Percentiles rank a stretch among this genome's conserved stretches.
Evolutionary conservation across 2,888 invertebrate genomes (phyloP).

Genomic region (Cerastoderma edule): DNA sequence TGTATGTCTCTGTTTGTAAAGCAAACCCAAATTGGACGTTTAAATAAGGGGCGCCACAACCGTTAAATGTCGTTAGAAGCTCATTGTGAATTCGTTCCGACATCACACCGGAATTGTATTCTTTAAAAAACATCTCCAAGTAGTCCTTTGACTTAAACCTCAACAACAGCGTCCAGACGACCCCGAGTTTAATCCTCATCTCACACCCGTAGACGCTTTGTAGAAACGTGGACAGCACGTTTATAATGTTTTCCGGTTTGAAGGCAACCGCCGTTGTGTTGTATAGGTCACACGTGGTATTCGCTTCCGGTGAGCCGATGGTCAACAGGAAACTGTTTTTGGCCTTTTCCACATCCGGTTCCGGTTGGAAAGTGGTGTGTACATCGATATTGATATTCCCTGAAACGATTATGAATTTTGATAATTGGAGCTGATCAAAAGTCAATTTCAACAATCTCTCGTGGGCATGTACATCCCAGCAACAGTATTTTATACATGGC

Average conservation of each 20-base stretch:
- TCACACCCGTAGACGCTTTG: conserved; percentile 14
- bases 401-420: conserved; percentile 7
- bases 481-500: no score
- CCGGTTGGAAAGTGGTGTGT: no score
- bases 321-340: background rate
- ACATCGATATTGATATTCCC: conserved; percentile 17
- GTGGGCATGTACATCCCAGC: no score
- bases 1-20: background rate
- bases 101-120: conserved; percentile 8
- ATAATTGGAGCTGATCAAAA: no score
- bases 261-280: background rate
- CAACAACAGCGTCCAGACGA: background rate
- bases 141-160: background rate
- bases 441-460: no score
- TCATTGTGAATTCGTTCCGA: background rate
- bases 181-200: background rate
- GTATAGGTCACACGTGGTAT: conserved; percentile 1
- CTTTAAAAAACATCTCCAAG: conserved; percentile 8
- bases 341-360: no score
- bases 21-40: conserved; percentile 12
- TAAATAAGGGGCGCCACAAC: background rate
- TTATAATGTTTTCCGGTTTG: background rate
- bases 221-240: background rate
- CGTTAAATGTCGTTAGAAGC: background rate
- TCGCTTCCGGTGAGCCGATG: background rate